Conservation (phyloP, 2,888 invertebrate species). For the Campoletis raptor region DNA sequence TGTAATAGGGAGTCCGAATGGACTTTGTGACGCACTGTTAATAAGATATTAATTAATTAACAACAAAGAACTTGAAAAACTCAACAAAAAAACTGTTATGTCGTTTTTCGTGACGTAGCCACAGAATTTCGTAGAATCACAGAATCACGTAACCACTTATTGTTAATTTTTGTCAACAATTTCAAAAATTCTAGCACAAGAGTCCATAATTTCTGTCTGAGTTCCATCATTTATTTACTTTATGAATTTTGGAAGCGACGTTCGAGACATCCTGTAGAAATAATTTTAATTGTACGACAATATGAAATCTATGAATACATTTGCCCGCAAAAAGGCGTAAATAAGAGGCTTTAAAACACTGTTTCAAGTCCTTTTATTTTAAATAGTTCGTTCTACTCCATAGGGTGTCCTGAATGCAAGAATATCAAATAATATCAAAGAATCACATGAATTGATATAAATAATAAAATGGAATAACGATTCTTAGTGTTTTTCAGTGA, state of each 20-base stretch:
- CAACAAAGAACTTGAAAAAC: background rate
- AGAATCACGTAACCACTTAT: no score
- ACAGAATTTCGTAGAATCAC: no score
- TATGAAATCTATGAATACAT: background rate
- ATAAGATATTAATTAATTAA: background rate
- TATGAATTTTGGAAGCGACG: background rate
- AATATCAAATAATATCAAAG: background rate
- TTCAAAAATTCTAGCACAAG: background rate
- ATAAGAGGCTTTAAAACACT: background rate
- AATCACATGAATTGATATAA: background rate
- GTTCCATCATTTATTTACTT: background rate
- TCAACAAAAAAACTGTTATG: background rate
- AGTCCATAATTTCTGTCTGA: background rate
- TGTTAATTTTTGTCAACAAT: background rate
- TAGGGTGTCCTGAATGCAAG: background rate
- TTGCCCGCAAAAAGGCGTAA: background rate
- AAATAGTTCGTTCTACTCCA: background rate
- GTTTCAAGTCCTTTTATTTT: background rate
- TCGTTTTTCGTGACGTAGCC: background rate
- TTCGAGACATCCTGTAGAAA: background rate
- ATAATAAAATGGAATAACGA: background rate
- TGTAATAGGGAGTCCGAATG: background rate
- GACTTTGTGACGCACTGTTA: background rate
- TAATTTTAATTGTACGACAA: conserved; percentile 4
- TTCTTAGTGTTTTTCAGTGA: background rate